phyloP scores from a whole-genome alignment of 1,140 invertebrate species.

The Drosophila sp. region DNA sequence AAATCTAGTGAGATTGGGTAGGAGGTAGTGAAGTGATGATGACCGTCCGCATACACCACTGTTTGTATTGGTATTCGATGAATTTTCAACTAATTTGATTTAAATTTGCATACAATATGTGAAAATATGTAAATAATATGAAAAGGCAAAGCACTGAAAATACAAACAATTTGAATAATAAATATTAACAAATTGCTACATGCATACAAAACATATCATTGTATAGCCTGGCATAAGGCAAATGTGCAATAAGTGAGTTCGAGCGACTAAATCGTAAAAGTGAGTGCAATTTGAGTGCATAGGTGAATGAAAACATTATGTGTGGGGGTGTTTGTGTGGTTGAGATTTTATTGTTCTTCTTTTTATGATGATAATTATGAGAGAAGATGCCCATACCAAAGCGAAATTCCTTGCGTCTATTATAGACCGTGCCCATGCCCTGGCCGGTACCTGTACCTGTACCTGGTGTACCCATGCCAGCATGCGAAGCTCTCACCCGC shows the following conservation, averaged over 20 bases:
- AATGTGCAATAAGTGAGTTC: conserved; percentile 10
- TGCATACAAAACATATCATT: background rate
- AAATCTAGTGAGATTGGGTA: too few species aligned
- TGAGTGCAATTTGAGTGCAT: conserved; percentile 17
- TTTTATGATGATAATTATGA: conserved; percentile 22
- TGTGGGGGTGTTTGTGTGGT: conserved; percentile 24
- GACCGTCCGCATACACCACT: background rate
- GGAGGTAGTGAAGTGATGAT: background rate
- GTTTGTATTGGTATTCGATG: background rate
- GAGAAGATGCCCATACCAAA: conserved; percentile 84
- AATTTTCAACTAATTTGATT: background rate
- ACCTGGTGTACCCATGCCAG: conserved; percentile 61
- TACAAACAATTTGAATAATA: conserved; percentile 5
- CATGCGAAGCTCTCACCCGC: conserved; percentile 76
- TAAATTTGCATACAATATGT: background rate
- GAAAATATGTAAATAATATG: background rate
- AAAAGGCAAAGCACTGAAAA: too few species aligned
- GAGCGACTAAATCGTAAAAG: background rate
- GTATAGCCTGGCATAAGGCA: background rate
- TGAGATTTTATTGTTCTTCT: conserved; percentile 19
- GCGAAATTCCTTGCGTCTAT: conserved; percentile 84
- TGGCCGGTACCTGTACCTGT: conserved; percentile 59
- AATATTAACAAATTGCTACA: conserved; percentile 2
- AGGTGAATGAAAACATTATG: background rate
- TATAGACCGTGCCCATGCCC: conserved; percentile 21